A percentile compares a stretch with the other conserved stretches of the same genome.
These are phyloP conservation scores for Lottia scabra DNA, from an alignment of 2,888 invertebrate genomes.

Conservation along the genomic window DNA sequence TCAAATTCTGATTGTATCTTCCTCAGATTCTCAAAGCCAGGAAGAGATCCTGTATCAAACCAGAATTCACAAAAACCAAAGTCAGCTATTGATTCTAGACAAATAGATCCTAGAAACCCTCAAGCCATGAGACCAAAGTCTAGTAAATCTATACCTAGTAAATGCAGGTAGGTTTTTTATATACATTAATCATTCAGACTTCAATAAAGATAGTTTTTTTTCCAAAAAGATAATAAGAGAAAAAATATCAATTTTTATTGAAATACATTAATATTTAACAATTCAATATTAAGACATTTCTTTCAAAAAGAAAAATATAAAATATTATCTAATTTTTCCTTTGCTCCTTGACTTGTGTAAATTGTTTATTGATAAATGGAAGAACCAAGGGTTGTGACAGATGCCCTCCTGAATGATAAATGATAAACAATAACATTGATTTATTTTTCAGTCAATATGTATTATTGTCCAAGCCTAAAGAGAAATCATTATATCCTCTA, in stretches of 20 bases:
- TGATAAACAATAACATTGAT: not conserved
- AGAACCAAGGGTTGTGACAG: no score
- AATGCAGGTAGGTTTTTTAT: slow-evolving; percentile 52
- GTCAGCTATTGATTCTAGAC: slow-evolving; percentile 33
- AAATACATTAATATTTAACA: no score
- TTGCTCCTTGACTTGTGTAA: no score
- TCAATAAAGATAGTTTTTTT: no score
- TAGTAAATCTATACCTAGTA: slow-evolving; percentile 61
- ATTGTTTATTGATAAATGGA: no score
- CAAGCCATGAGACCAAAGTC: slow-evolving; percentile 48
- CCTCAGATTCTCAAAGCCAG: slow-evolving; percentile 31
- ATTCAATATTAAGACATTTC: no score
- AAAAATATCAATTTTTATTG: no score
- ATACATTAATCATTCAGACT: no score
- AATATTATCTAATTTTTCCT: no score
- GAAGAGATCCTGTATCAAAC: slow-evolving; percentile 13
- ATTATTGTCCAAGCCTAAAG: slow-evolving; percentile 51
- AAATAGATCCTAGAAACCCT: slow-evolving; percentile 57
- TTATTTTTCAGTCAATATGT: slow-evolving; percentile 54
- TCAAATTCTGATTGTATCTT: not conserved
- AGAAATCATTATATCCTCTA: slow-evolving; percentile 34
- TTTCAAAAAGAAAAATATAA: no score
- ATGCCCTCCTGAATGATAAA: no score
- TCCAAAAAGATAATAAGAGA: no score
- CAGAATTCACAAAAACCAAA: not conserved